Evolutionary conservation across 2,888 invertebrate species (phyloP).

Genomic region (Strigamia transsilvanica): DNA sequence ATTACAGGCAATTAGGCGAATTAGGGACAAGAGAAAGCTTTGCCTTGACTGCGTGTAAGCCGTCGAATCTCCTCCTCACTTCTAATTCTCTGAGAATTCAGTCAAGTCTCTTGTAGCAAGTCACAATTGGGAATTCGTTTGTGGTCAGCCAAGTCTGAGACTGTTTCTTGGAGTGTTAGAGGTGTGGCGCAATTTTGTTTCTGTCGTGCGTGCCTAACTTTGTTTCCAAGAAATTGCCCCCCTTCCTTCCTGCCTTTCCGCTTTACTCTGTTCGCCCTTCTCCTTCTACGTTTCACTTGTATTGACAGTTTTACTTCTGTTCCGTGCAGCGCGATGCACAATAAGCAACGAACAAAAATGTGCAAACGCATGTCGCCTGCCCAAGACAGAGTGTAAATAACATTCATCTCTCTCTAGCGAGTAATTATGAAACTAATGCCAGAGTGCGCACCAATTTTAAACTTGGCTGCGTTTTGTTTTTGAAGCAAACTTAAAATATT

Average conservation of each 20-base stretch:
- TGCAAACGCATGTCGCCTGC: conserved; percentile 45
- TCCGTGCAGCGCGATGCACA: not conserved
- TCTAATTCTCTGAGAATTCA: conserved; percentile 43
- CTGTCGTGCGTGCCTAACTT: conserved; percentile 45
- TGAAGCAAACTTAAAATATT: conserved; percentile 21
- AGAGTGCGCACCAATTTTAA: conserved; percentile 36
- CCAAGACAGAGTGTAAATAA: conserved; percentile 43
- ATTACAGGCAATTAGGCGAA: conserved; percentile 49
- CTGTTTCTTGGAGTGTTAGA: conserved; percentile 36
- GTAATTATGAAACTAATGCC: conserved; percentile 45
- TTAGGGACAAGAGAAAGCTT: conserved; percentile 46
- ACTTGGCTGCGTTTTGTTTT: conserved; percentile 44
- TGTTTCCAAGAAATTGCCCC: conserved; percentile 4
- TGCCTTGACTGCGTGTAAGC: conserved; percentile 47
- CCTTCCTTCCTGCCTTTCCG: not conserved
- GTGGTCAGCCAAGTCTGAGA: conserved; percentile 40
- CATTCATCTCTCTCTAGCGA: conserved; percentile 47
- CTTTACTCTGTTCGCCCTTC: not conserved
- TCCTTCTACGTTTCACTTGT: not conserved
- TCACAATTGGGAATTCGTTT: conserved; percentile 49
- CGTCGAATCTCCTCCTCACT: conserved; percentile 43
- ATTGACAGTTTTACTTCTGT: conserved; percentile 36
- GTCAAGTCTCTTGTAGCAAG: conserved; percentile 33
- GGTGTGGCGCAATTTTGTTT: conserved; percentile 13
- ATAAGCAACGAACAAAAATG: conserved; percentile 9